Base-by-base conservation (phyloP, 2,797 vertebrate species). In the Tympanoctomys barrerae region DNA sequence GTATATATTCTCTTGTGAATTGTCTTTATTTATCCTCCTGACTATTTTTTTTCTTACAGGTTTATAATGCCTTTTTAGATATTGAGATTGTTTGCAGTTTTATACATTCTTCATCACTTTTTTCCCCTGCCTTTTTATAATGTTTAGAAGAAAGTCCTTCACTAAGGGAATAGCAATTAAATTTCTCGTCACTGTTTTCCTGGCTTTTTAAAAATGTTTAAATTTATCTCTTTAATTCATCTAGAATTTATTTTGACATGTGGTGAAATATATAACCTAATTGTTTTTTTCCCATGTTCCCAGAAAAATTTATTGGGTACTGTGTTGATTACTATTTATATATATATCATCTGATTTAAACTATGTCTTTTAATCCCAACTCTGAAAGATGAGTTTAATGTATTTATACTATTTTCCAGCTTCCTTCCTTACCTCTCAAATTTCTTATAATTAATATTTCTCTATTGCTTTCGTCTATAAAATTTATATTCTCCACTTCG, bases 81-180 rank as follows among this genome's bases (percentile, higher is more conserved):
- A 42, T 70, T 81, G 62, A 36, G 36, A 49, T 31, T 91, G 61
- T 79, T 52, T 71, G 49, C 8, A 28, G 1, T 6, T 59, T 87
- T 91, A 7, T 49, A 73, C 10, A 66, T 83, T 21, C 2, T 78
- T 79, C 18, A 52, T 78, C 13, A 36, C 49, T 26, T 39, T 66
- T 33, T 89, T 78, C 42, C 59, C 14, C 81, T 78, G 21, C 12
- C 21, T 84, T 90, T 84, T 85, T 86, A 52, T 73, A 75, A 54
- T 33, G 12, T 88, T 84, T 66, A 77, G 71, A 94, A 71, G 66
- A 95, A 77, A 88, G 64, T 64, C 33, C 36, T 90, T 77, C 3
- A 14, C n/a, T 33, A 42, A 31, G 31, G 52, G 33, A 71, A 24
- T 78, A 46, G 18, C 54, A 71, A 7, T 62, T 71, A 61, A 46